Evolutionary conservation across 1,140 invertebrate genomes (phyloP).

Genomic region (Prorops nasuta): DNA sequence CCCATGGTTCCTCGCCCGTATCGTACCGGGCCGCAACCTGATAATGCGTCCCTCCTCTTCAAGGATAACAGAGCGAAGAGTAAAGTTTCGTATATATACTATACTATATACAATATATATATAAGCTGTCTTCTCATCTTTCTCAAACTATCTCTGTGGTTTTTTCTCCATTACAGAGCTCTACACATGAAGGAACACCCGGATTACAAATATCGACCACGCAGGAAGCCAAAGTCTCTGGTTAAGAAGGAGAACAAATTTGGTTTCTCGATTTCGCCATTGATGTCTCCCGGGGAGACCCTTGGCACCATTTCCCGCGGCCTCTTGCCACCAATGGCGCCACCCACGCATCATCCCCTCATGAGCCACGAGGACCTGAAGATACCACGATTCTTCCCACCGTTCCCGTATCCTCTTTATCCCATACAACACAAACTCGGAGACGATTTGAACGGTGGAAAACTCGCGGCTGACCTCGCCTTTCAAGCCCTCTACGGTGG

Average conservation of each 20-base stretch:
- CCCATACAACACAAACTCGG: conserved; percentile 65
- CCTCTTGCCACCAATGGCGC: conserved; percentile 62
- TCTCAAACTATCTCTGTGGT: too few relatives aligned
- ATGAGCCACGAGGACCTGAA: conserved; percentile 66
- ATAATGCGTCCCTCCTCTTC: background rate
- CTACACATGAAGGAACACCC: conserved; percentile 97
- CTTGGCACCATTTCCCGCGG: conserved; percentile 59
- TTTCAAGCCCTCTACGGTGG: conserved; percentile 62
- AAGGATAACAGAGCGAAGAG: conserved; percentile 17
- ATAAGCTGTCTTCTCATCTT: too few relatives aligned
- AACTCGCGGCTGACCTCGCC: conserved; percentile 67
- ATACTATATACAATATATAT: too few relatives aligned
- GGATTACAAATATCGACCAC: conserved; percentile 92
- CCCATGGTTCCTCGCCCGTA: conserved; percentile 34
- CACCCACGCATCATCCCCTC: conserved; percentile 57
- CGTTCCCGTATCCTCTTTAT: conserved; percentile 70
- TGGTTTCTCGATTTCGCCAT: conserved; percentile 65
- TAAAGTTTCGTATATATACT: too few relatives aligned
- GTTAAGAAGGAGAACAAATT: conserved; percentile 76
- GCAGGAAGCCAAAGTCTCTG: conserved; percentile 82
- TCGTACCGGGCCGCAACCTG: conserved; percentile 14
- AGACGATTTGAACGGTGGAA: conserved; percentile 54
- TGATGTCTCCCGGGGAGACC: conserved; percentile 56
- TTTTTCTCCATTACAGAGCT: conserved; percentile 70
- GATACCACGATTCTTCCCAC: conserved; percentile 67